Evolutionary conservation across 2,797 vertebrate species (phyloP).

Genomic region (Psittacula echo): DNA sequence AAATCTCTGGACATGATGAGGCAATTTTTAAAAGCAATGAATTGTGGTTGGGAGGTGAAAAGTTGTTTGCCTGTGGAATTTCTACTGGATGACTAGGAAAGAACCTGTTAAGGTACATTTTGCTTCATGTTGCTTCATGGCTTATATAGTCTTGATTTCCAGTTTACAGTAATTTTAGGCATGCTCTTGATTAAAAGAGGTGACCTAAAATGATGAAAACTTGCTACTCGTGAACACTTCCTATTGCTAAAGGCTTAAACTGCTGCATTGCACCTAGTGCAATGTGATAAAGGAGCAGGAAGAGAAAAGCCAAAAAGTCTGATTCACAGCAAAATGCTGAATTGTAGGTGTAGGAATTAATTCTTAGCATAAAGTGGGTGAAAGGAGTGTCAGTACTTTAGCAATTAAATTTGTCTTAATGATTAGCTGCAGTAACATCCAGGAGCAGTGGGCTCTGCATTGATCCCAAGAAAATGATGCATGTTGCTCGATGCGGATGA

Average conservation of each 20-base stretch:
- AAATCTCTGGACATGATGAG: slow-evolving; percentile 27
- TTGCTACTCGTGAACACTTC: slow-evolving; percentile 51
- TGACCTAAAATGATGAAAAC: slow-evolving; percentile 64
- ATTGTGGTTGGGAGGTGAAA: slow-evolving; percentile 10
- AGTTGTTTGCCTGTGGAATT: slow-evolving; percentile 3
- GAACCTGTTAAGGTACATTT: neutral
- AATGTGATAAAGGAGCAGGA: slow-evolving; percentile 49
- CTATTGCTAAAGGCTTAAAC: slow-evolving; percentile 50
- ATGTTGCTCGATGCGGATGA: slow-evolving; percentile 39
- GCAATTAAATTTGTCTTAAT: slow-evolving; percentile 69
- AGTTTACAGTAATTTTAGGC: neutral
- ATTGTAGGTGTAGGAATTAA: slow-evolving; percentile 52
- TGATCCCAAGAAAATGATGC: slow-evolving; percentile 42
- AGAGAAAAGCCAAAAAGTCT: neutral
- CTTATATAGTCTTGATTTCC: slow-evolving; percentile 59
- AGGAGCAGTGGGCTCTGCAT: slow-evolving; percentile 60
- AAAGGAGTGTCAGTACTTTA: slow-evolving; percentile 53
- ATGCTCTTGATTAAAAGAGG: slow-evolving; percentile 9
- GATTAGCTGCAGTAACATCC: slow-evolving; percentile 67
- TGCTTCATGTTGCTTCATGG: slow-evolving; percentile 31
- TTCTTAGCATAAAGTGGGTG: slow-evolving; percentile 59
- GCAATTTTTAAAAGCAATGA: slow-evolving; percentile 29
- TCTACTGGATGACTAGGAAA: neutral
- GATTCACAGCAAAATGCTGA: slow-evolving; percentile 12
- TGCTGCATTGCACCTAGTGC: slow-evolving; percentile 52